Conservation (phyloP, 2,113 vertebrate genomes). For the Osmerus mordax region DNA sequence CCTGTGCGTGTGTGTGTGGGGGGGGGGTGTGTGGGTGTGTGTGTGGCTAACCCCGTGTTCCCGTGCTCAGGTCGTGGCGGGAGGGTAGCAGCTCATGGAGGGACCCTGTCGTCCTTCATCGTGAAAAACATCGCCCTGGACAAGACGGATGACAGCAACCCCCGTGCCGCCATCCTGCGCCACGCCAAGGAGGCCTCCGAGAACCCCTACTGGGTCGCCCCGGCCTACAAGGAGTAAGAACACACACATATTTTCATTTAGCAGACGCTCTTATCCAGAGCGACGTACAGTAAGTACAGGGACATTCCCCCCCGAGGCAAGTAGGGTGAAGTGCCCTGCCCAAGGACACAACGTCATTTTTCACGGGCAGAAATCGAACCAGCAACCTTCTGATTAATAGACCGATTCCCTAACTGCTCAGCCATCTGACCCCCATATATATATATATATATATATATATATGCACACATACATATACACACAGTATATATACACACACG, state of each 20-base stretch:
- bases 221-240: slow-evolving; percentile 86
- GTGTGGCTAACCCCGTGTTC: neutral
- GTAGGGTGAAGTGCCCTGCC: too few species aligned
- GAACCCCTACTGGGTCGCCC: slow-evolving; percentile 94
- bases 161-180: slow-evolving; percentile 92
- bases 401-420: too few species aligned
- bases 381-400: too few species aligned
- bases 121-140: slow-evolving; percentile 98
- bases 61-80: slow-evolving; percentile 84
- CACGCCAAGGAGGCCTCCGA: slow-evolving; percentile 89
- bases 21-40: slow-evolving; percentile 8
- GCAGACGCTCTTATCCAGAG: too few species aligned
- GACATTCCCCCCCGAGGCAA: too few species aligned
- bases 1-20: slow-evolving; percentile 4
- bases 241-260: neutral
- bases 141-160: slow-evolving; percentile 94
- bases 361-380: too few species aligned
- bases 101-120: slow-evolving; percentile 95
- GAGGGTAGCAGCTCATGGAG: slow-evolving; percentile 91
- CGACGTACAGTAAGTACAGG: too few species aligned
- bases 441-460: neutral
- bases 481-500: neutral
- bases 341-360: too few species aligned
- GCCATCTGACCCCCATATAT: too few species aligned
- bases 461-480: neutral